Conservation (phyloP, 2,888 invertebrate genomes). For the Oscheius onirici region DNA sequence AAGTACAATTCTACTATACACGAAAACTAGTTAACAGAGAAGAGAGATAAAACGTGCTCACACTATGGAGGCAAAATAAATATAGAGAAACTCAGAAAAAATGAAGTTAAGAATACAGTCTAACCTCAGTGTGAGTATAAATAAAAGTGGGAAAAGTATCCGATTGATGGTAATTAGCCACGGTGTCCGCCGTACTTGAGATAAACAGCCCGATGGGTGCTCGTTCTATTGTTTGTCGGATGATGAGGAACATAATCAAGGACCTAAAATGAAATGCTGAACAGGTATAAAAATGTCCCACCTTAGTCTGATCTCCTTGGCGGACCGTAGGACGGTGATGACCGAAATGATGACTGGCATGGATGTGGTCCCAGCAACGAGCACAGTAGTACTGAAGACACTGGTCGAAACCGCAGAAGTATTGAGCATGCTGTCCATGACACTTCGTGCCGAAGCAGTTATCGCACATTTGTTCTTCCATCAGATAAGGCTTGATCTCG, state of each 20-base stretch:
- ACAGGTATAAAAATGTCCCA: neutral
- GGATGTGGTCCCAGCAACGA: constrained; percentile 32
- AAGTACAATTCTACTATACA: constrained; percentile 8
- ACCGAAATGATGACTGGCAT: neutral
- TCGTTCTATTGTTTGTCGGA: neutral
- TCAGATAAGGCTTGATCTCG: constrained; percentile 96
- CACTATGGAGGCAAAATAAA: neutral
- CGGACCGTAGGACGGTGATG: constrained; percentile 31
- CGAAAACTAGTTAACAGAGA: neutral
- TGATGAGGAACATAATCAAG: constrained; percentile 8
- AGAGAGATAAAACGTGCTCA: neutral
- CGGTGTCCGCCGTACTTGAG: constrained; percentile 7
- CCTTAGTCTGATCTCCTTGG: constrained; percentile 35
- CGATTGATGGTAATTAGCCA: neutral
- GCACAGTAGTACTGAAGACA: constrained; percentile 27
- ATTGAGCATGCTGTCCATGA: constrained; percentile 13
- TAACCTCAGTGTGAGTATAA: neutral
- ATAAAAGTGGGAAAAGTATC: neutral
- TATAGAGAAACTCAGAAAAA: constrained; percentile 10
- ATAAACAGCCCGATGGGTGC: neutral
- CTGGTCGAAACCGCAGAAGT: constrained; percentile 24
- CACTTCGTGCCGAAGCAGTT: constrained; percentile 75
- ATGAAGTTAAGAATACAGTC: neutral
- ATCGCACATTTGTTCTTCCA: constrained; percentile 99
- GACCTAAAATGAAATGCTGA: neutral